Base-by-base conservation (phyloP, 2,797 vertebrate genomes). In the Somateria mollissima region DNA sequence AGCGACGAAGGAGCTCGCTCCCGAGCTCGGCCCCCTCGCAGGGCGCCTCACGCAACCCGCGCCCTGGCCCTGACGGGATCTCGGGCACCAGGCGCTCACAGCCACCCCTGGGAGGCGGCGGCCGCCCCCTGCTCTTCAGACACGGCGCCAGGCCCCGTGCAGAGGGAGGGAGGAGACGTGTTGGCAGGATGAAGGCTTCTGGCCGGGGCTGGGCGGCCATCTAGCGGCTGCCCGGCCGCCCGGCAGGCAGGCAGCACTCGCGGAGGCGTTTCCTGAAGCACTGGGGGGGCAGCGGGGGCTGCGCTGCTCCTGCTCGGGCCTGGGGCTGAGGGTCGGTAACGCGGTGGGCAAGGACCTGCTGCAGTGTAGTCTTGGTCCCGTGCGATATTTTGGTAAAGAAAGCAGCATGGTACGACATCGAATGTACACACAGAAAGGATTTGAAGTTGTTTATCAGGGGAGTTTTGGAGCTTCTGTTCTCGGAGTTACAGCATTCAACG, bases 321-420 rank as follows among this genome's bases (percentile, higher is more conserved):
- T 7, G 32, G 2, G 8, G 9, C 0, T 19, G 28, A 4, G 32
- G 2, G 2, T 13, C 12, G 0, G 6, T 32, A 27, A 9, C 27
- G 24, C 47, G 11, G 17, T 4, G 37, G 36, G 30, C 25, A 0
- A 4, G 70, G 67, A 18, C 12, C 1, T 0, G 14, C 1, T 0
- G 14, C 2, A 8, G 45, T 2, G 2, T 24, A 1, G 0, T 3
- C 58, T 6, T 2, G 54, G 18, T 12, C 13, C 24, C 10, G 2
- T 5, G n/a, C 4, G 15, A 0, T 27, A 0, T 2, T 56, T 56
- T 13, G 60, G 27, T 53, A 25, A 39, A 34, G 47, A 6, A 36
- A 27, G n/a, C 45, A 27, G 20, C 2, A 20, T 19, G 37, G 8
- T 24, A 13, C 34, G 4, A 27, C 75, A 51, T 7, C 24, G 11